Conservation (phyloP, 2,888 invertebrate species). For the Acleris literana region DNA sequence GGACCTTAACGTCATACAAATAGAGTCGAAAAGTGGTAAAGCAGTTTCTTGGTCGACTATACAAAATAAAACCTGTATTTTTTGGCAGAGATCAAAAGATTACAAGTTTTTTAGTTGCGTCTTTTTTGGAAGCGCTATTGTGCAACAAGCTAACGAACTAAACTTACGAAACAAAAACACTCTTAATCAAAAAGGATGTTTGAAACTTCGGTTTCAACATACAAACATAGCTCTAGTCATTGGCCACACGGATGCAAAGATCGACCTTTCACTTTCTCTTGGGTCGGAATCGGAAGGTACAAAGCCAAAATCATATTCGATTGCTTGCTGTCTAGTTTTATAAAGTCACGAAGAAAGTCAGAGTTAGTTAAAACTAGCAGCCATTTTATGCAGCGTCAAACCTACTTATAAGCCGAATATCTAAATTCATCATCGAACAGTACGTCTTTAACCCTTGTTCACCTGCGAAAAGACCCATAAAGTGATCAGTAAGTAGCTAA, state of each 20-base stretch:
- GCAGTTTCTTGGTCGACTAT: too few relatives aligned
- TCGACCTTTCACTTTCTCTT: conserved; percentile 74
- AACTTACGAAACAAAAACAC: neutral
- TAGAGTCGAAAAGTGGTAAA: too few relatives aligned
- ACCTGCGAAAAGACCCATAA: too few relatives aligned
- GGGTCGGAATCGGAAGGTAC: conserved; percentile 47
- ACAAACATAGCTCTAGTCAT: conserved; percentile 9
- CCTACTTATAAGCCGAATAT: too few relatives aligned
- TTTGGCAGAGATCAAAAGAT: too few relatives aligned
- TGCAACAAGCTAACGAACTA: neutral
- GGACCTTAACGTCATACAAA: too few relatives aligned
- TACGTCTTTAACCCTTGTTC: too few relatives aligned
- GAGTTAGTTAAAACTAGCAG: conserved; percentile 3
- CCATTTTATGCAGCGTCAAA: neutral
- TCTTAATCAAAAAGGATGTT: neutral
- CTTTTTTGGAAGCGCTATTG: neutral
- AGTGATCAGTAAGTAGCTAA: too few relatives aligned
- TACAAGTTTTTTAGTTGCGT: too few relatives aligned
- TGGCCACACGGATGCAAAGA: conserved; percentile 44
- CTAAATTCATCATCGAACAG: too few relatives aligned
- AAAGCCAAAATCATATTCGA: conserved; percentile 42
- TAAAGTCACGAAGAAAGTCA: conserved; percentile 19
- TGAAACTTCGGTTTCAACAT: neutral
- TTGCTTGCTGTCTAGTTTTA: neutral
- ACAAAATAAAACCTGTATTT: too few relatives aligned